phyloP scores from a whole-genome alignment of 2,888 invertebrate genomes.

The Tricholauxania praeusta region DNA sequence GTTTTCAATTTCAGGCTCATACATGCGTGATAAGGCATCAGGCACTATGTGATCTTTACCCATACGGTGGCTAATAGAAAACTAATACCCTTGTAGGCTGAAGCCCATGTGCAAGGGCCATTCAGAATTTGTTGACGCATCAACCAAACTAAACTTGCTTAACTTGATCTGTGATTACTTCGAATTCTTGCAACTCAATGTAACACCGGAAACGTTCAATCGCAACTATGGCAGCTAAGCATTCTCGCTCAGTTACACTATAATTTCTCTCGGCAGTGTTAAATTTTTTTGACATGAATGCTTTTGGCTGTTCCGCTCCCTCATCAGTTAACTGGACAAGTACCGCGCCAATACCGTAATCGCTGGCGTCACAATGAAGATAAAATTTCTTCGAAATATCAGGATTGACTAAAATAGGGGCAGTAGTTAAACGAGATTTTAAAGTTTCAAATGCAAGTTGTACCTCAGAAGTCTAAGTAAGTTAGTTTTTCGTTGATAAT shows the following conservation, averaged over 20 bases:
- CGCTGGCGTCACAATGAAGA: slow-evolving; percentile 34
- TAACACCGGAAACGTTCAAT: slow-evolving; percentile 18
- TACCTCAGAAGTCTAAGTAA: slow-evolving; percentile 32
- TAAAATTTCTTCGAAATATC: slow-evolving; percentile 27
- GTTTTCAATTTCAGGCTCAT: background rate
- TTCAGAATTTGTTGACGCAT: slow-evolving; percentile 20
- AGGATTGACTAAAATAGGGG: slow-evolving; percentile 29
- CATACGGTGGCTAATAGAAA: slow-evolving; percentile 3
- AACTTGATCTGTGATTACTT: slow-evolving; percentile 29
- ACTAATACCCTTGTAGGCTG: slow-evolving; percentile 29
- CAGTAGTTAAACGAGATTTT: slow-evolving; percentile 13
- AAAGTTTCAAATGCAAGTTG: slow-evolving; percentile 33
- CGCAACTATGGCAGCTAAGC: slow-evolving; percentile 20
- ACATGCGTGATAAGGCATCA: background rate
- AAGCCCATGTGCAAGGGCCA: slow-evolving; percentile 28
- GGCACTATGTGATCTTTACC: background rate
- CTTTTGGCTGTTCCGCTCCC: slow-evolving; percentile 15
- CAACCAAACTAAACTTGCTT: slow-evolving; percentile 23
- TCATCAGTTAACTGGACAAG: slow-evolving; percentile 18
- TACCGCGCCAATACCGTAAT: slow-evolving; percentile 21
- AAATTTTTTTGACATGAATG: slow-evolving; percentile 38
- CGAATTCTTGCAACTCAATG: slow-evolving; percentile 23
- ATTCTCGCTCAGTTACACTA: slow-evolving; percentile 28
- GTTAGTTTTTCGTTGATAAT: slow-evolving; percentile 29
- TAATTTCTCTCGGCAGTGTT: slow-evolving; percentile 30